Evolutionary conservation across 2,113 vertebrate species (phyloP).

Genomic region (Elephantulus edwardii): DNA sequence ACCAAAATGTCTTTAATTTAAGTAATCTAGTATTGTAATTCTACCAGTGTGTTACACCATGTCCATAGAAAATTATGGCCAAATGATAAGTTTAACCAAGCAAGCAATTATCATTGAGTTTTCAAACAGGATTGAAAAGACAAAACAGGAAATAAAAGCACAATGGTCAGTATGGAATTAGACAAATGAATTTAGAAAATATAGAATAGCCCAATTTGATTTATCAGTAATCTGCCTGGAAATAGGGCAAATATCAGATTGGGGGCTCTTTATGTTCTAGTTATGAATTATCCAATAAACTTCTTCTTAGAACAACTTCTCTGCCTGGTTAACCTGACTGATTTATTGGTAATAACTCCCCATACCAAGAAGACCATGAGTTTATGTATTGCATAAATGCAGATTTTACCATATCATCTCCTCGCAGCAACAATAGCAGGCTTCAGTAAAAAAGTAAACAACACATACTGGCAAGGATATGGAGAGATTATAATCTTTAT

Average conservation of each 20-base stretch:
- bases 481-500: no score
- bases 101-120: not conserved
- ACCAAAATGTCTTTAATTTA: conserved; percentile 4
- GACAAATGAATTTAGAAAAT: not conserved
- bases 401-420: not conserved
- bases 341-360: not conserved
- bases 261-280: not conserved
- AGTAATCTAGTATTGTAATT: not conserved
- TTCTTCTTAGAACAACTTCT: not conserved
- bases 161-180: not conserved
- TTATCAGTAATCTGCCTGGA: not conserved
- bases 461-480: no score
- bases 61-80: not conserved
- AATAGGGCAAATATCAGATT: not conserved
- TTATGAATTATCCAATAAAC: not conserved
- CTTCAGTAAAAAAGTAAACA: no score
- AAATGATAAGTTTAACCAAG: not conserved
- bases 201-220: not conserved
- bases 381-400: not conserved
- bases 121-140: not conserved
- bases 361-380: not conserved
- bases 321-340: not conserved
- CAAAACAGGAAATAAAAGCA: not conserved
- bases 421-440: no score
- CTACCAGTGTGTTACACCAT: not conserved